phyloP scores from a whole-genome alignment of 2,888 invertebrate genomes.

The Amphimallon solstitiale region DNA sequence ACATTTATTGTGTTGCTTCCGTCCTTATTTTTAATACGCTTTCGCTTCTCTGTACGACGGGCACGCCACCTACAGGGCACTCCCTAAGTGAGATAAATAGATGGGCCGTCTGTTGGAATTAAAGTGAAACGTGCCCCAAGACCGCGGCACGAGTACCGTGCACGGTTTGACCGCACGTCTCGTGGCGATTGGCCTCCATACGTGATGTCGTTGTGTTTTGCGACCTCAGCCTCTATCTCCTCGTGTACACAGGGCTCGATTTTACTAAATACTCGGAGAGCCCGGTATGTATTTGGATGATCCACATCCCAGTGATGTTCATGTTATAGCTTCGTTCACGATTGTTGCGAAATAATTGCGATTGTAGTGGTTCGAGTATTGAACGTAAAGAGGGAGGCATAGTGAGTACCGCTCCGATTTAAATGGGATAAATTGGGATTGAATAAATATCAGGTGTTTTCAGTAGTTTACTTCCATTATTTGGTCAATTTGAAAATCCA shows the following conservation, averaged over 20 bases:
- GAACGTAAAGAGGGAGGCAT: too few species aligned
- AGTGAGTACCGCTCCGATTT: too few species aligned
- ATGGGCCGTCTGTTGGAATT: constrained; percentile 58
- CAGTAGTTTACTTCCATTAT: too few species aligned
- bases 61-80: too few species aligned
- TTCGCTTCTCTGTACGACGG: too few species aligned
- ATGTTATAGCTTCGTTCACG: not conserved
- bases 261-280: constrained; percentile 51
- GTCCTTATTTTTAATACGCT: too few species aligned
- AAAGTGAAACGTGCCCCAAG: constrained; percentile 64
- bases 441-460: too few species aligned
- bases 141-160: constrained; percentile 57
- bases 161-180: constrained; percentile 60
- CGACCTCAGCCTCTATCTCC: constrained; percentile 43
- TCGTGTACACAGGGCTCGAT: constrained; percentile 48
- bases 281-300: not conserved
- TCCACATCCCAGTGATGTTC: not conserved
- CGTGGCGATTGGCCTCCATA: constrained; percentile 59
- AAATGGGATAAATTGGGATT: too few species aligned
- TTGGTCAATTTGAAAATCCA: too few species aligned
- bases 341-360: constrained; percentile 2
- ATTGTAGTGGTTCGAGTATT: too few species aligned
- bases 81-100: constrained; percentile 61
- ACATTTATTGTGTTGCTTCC: too few species aligned
- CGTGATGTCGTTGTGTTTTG: constrained; percentile 62